These are phyloP conservation scores for Psilanteris sp. DNA, from an alignment of 1,140 invertebrate species.

Conservation along the genomic window DNA sequence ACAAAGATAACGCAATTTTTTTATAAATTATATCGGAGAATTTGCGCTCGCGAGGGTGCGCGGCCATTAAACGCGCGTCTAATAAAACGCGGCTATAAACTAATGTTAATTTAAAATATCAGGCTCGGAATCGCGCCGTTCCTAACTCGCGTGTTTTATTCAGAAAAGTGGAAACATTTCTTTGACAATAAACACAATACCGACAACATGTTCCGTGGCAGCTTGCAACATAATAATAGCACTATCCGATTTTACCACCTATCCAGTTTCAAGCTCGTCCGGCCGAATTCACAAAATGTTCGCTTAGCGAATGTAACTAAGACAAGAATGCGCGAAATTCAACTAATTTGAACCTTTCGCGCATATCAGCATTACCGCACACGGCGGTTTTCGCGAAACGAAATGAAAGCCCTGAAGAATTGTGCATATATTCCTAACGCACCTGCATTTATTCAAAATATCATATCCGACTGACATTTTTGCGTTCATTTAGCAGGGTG, in stretches of 20 bases:
- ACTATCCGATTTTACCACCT: slow-evolving; percentile 57
- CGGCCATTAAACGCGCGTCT: too few species aligned
- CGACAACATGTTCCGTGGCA: slow-evolving; percentile 38
- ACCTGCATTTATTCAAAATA: slow-evolving; percentile 61
- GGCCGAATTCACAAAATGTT: slow-evolving; percentile 60
- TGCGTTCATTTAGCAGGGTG: slow-evolving; percentile 62
- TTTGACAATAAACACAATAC: slow-evolving; percentile 43
- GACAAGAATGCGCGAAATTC: slow-evolving; percentile 63
- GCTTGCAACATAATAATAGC: slow-evolving; percentile 55
- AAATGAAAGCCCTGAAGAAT: slow-evolving; percentile 59
- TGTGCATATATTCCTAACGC: slow-evolving; percentile 51
- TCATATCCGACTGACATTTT: slow-evolving; percentile 61
- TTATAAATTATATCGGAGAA: slow-evolving; percentile 5
- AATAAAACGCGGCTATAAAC: too few species aligned
- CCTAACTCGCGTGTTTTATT: slow-evolving; percentile 2
- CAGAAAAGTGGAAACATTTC: slow-evolving; percentile 46
- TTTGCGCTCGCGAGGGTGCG: too few species aligned
- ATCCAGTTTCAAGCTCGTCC: slow-evolving; percentile 61
- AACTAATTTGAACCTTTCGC: slow-evolving; percentile 59
- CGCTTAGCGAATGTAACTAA: slow-evolving; percentile 60
- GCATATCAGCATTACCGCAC: slow-evolving; percentile 56
- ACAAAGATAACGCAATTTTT: slow-evolving; percentile 16
- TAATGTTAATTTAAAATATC: too few species aligned
- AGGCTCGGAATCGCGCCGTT: too few species aligned
- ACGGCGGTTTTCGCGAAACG: slow-evolving; percentile 28